These are phyloP conservation scores for Brachyistius frenatus DNA, from an alignment of 2,113 vertebrate species.

Conservation along the genomic window DNA sequence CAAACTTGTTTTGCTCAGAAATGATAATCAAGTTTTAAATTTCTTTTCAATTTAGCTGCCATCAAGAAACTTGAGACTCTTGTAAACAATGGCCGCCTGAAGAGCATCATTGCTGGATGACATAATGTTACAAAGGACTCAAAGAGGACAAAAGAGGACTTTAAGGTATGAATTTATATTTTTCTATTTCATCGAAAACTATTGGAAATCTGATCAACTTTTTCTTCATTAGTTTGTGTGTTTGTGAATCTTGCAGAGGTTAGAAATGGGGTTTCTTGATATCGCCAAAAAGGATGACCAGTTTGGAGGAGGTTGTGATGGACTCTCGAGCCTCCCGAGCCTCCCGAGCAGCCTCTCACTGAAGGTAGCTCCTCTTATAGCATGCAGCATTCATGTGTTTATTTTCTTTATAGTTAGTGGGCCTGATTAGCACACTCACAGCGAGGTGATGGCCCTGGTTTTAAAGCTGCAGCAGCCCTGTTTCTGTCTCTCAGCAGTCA, in stretches of 20 bases:
- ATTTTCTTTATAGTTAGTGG: neutral
- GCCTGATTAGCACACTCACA: neutral
- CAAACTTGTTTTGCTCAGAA: neutral
- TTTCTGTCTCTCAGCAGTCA: constrained; percentile 1
- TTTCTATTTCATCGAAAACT: neutral
- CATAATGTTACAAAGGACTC: constrained; percentile 55
- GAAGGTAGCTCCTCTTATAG: constrained; percentile 64
- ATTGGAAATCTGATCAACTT: neutral
- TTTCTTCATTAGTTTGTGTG: neutral
- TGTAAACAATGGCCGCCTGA: constrained; percentile 36
- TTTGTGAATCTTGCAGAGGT: constrained; percentile 49
- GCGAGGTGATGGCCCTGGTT: neutral
- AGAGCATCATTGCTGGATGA: constrained; percentile 65
- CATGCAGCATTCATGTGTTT: neutral
- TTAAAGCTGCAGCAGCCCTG: constrained; percentile 1
- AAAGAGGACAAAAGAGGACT: constrained; percentile 65
- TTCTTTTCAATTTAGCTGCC: constrained; percentile 55
- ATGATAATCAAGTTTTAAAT: neutral
- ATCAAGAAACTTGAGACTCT: constrained; percentile 61
- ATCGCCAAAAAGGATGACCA: constrained; percentile 3
- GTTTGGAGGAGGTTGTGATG: constrained; percentile 53
- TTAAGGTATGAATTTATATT: constrained; percentile 62
- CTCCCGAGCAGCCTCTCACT: constrained; percentile 68
- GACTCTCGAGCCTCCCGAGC: constrained; percentile 66
- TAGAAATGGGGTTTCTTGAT: constrained; percentile 55